Evolutionary conservation across 2,888 invertebrate genomes (phyloP).

Genomic region (Liposcelis brunnea): DNA sequence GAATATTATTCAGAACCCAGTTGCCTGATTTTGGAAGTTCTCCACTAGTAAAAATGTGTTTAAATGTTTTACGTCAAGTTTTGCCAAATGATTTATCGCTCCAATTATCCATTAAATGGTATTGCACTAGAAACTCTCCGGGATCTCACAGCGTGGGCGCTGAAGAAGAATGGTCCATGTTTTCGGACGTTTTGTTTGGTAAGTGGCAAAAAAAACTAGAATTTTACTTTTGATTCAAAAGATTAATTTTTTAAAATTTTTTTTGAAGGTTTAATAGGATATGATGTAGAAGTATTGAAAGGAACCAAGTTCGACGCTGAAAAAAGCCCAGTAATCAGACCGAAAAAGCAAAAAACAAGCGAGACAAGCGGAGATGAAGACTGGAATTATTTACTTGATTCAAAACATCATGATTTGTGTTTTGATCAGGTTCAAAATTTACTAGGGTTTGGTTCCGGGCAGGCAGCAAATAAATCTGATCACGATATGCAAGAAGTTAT

Average conservation of each 20-base stretch:
- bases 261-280: slow-evolving; percentile 45
- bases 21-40: slow-evolving; percentile 12
- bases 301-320: slow-evolving; percentile 23
- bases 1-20: not conserved
- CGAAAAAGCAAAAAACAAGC: slow-evolving; percentile 64
- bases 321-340: slow-evolving; percentile 33
- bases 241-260: slow-evolving; percentile 9
- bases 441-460: no score
- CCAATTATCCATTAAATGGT: slow-evolving; percentile 68
- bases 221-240: no score
- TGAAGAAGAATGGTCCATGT: slow-evolving; percentile 65
- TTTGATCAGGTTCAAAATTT: no score
- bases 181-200: slow-evolving; percentile 40
- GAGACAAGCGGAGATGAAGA: slow-evolving; percentile 63
- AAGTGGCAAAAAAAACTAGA: no score
- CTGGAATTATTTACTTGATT: slow-evolving; percentile 53
- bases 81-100: slow-evolving; percentile 59
- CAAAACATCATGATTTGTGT: slow-evolving; percentile 31
- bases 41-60: slow-evolving; percentile 47
- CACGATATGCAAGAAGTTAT: no score
- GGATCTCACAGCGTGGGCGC: slow-evolving; percentile 61
- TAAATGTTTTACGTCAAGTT: slow-evolving; percentile 52
- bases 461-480: no score
- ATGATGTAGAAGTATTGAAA: slow-evolving; percentile 43
- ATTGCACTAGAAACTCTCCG: slow-evolving; percentile 70